Evolutionary conservation across 2,797 vertebrate species (phyloP).

Genomic region (Prionace glauca): DNA sequence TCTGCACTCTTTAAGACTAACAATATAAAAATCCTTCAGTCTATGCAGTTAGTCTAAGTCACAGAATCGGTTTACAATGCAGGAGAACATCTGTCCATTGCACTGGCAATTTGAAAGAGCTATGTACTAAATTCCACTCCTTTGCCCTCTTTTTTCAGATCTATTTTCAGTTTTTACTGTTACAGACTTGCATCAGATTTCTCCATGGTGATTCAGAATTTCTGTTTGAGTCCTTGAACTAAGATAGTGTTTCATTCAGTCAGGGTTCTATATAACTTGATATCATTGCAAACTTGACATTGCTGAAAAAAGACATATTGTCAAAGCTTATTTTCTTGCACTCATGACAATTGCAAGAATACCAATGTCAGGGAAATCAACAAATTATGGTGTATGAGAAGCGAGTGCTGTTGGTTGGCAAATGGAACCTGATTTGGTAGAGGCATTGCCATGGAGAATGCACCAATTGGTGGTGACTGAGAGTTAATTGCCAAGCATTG

Average conservation of each 20-base stretch:
- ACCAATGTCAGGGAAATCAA: no score
- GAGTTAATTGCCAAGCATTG: no score
- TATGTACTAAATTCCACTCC: not conserved
- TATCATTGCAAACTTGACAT: not conserved
- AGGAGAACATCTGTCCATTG: not conserved
- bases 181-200: not conserved
- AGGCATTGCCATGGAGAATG: no score
- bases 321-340: no score
- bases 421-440: no score
- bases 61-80: not conserved
- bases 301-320: no score
- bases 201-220: not conserved
- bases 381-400: no score
- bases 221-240: not conserved
- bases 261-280: not conserved
- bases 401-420: no score
- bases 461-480: no score
- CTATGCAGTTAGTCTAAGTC: no score
- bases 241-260: not conserved
- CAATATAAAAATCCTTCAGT: not conserved
- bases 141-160: not conserved
- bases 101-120: not conserved
- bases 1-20: not conserved
- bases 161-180: not conserved
- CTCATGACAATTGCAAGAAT: no score